These are phyloP conservation scores for Pristionchus fissidentatus DNA, from an alignment of 2,888 invertebrate species.

Conservation along the genomic window DNA sequence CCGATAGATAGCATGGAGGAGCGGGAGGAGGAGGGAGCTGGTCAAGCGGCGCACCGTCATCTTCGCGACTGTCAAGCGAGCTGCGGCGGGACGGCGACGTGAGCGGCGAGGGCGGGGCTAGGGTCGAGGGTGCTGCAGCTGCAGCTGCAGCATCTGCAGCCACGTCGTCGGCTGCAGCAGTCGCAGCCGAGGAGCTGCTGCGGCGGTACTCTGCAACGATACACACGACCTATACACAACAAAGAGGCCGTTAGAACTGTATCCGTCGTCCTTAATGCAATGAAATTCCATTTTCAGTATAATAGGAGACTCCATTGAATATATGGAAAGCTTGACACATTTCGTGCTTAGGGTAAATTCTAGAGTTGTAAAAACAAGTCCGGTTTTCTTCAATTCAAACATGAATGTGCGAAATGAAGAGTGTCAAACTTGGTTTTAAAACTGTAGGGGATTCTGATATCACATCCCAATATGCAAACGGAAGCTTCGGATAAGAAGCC, in stretches of 20 bases:
- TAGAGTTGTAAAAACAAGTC: no score
- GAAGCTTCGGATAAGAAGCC: no score
- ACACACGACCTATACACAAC: no score
- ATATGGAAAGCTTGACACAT: no score
- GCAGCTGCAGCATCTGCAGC: constrained; percentile 12
- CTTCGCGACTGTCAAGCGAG: not conserved
- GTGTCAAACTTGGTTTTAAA: no score
- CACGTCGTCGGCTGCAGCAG: constrained; percentile 31
- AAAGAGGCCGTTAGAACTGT: not conserved
- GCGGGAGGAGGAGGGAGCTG: not conserved
- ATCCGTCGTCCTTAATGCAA: not conserved
- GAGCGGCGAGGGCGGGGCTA: constrained; percentile 15
- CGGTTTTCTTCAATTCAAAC: no score
- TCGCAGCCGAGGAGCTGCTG: not conserved
- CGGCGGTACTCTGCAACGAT: constrained; percentile 14
- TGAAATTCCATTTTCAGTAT: no score
- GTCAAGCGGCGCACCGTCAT: constrained; percentile 3
- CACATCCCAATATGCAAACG: no score
- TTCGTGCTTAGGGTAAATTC: no score
- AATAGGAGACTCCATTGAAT: no score
- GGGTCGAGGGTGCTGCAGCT: constrained; percentile 10
- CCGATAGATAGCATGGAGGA: not conserved
- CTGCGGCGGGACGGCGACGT: constrained; percentile 17
- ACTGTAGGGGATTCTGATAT: no score
- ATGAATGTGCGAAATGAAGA: no score